Percentiles rank a stretch among this genome's conserved stretches.
These are phyloP conservation scores for Microtus pennsylvanicus DNA, from an alignment of 2,113 vertebrate genomes.

Conservation along the genomic window DNA sequence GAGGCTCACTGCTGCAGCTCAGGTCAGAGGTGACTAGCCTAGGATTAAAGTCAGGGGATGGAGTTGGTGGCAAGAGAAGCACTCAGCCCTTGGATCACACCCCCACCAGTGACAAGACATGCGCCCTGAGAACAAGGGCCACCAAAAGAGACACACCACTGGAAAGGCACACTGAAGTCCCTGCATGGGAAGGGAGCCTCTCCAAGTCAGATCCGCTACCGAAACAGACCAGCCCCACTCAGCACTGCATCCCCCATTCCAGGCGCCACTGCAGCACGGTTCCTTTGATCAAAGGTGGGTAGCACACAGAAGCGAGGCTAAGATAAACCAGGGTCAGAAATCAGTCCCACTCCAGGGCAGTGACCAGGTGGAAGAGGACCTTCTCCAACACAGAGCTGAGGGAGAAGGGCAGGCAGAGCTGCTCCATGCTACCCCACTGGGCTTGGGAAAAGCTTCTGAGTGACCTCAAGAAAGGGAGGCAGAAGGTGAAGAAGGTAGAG, in stretches of 20 bases:
- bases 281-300: not conserved
- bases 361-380: not conserved
- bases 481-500: fast-evolving
- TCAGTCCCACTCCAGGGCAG: not conserved
- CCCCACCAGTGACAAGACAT: fast-evolving
- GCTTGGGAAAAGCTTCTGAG: not conserved
- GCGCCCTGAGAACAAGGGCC: too few relatives aligned
- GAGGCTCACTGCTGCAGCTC: not conserved
- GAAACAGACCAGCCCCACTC: fast-evolving
- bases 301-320: not conserved
- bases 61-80: not conserved
- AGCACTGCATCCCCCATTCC: fast-evolving
- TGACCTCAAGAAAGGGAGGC: not conserved
- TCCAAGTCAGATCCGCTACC: not conserved
- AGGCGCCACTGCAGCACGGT: too few relatives aligned
- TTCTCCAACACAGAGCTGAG: not conserved
- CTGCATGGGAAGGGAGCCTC: not conserved
- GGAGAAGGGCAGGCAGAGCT: fast-evolving
- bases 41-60: fast-evolving
- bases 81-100: not conserved
- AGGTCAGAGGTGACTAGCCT: not conserved
- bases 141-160: not conserved
- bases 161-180: fast-evolving
- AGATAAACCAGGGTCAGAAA: not conserved
- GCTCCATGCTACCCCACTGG: not conserved